phyloP scores from a whole-genome alignment of 2,888 invertebrate genomes.

The Habrosyne pyritoides region DNA sequence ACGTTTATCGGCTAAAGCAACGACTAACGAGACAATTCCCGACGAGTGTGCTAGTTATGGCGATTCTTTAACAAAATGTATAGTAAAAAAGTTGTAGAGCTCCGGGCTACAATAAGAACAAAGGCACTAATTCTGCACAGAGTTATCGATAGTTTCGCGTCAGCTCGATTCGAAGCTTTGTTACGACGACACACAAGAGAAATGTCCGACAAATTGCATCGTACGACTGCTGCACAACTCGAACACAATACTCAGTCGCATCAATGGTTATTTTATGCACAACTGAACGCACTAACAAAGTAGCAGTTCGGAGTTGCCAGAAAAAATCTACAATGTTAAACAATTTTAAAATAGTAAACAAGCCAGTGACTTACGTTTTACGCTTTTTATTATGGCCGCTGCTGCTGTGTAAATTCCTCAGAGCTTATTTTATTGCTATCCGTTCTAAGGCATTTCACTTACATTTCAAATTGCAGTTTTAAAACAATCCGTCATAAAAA shows the following conservation, averaged over 20 bases:
- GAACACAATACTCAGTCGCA: conserved; percentile 56
- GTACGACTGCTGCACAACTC: conserved; percentile 50
- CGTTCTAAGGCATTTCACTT: not conserved
- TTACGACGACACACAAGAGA: conserved; percentile 70
- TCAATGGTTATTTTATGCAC: conserved; percentile 71
- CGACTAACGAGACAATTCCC: conserved; percentile 58
- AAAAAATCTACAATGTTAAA: conserved; percentile 36
- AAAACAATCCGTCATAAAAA: conserved; percentile 5
- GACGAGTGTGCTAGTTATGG: conserved; percentile 48
- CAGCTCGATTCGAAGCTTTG: conserved; percentile 69
- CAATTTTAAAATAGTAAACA: conserved; percentile 34
- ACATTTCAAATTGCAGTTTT: conserved; percentile 5
- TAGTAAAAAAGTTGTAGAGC: conserved; percentile 35
- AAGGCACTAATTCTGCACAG: conserved; percentile 66
- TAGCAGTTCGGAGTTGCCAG: conserved; percentile 33
- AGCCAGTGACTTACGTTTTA: conserved; percentile 20
- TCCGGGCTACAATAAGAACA: conserved; percentile 52
- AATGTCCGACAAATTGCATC: conserved; percentile 75
- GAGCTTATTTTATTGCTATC: conserved; percentile 7
- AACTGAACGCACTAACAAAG: conserved; percentile 48
- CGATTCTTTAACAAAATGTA: conserved; percentile 44
- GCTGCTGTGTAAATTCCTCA: conserved; percentile 6
- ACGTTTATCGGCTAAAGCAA: conserved; percentile 52
- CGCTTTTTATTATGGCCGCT: conserved; percentile 9
- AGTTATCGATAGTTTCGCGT: conserved; percentile 69